Evolutionary conservation across 1,140 invertebrate species (phyloP).

Genomic region (Gonatopus flavifemur): DNA sequence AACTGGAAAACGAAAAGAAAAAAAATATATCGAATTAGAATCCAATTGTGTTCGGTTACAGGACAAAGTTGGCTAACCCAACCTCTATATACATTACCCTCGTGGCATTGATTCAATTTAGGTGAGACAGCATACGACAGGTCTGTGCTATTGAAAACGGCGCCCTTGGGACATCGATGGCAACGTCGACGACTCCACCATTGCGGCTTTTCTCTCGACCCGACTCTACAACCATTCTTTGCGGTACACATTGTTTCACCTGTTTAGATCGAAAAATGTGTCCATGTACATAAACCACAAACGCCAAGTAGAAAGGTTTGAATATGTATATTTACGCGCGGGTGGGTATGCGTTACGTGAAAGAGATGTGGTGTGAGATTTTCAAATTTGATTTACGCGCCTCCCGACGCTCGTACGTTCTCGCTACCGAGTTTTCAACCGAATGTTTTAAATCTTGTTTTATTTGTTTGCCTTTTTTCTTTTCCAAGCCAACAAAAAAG

Average conservation of each 20-base stretch:
- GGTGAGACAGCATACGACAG: slow-evolving; percentile 27
- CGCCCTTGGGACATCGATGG: slow-evolving; percentile 38
- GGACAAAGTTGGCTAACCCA: too few species aligned
- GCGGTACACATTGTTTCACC: slow-evolving; percentile 45
- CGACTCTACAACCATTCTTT: slow-evolving; percentile 34
- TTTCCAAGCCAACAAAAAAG: too few species aligned
- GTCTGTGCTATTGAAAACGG: slow-evolving; percentile 42
- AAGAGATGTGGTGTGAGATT: slow-evolving; percentile 50
- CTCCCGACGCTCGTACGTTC: slow-evolving; percentile 53
- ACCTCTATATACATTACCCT: too few species aligned
- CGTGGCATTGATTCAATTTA: slow-evolving; percentile 33
- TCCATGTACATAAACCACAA: too few species aligned
- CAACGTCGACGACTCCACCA: too few species aligned
- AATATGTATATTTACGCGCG: slow-evolving; percentile 8
- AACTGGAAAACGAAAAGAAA: neutral
- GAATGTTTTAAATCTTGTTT: too few species aligned
- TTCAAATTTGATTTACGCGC: slow-evolving; percentile 56
- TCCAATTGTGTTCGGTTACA: slow-evolving; percentile 26
- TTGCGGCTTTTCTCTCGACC: too few species aligned
- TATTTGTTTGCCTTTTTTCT: too few species aligned
- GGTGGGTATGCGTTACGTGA: slow-evolving; percentile 22
- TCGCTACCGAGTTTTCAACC: slow-evolving; percentile 12
- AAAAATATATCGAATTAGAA: slow-evolving; percentile 26
- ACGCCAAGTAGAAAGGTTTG: too few species aligned
- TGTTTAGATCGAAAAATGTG: slow-evolving; percentile 38